Base-by-base conservation (phyloP, 2,113 vertebrate species). In the Leptodactylus fuscus region DNA sequence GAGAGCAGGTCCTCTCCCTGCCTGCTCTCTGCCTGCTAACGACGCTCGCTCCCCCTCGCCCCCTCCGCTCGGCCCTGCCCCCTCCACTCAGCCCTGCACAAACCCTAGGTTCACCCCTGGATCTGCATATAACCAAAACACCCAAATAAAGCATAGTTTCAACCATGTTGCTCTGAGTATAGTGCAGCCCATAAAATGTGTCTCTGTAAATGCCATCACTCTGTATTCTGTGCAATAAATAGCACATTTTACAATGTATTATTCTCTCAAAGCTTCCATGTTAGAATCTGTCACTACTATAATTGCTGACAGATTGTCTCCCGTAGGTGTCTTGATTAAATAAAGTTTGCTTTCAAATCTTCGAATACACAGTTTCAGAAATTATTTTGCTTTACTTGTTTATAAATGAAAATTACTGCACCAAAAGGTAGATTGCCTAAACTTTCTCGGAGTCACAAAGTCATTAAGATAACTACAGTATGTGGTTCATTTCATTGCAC, bases 401-500 rank as follows among this genome's bases (percentile, higher is more conserved):
- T 83, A 46, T 38, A 79, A 82, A 46, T 32, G 20, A 58, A 83
- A 83, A 60, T 53, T 73, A 41, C 49, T 58, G 6, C n/a, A 62
- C 70, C 62, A 74, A 74, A 75, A 32, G 24, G 49, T 75, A 83
- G 24, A 83, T 83, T 83, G 49, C 48, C 32, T 83, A 83, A 83
- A 83, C 67, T 74, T 83, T 83, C 71, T 58, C 20, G 27, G 38
- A 83, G 82, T 73, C 82, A 83, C 82, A 83, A 62, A 83, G 53
- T 73, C 70, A 83, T 75, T 83, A 83, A 75, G 53, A 74, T 75
- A 75, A 75, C 82, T 83, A 75, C 70, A 58, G 70, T 75, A 75
- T 83, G 82, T 58, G 34, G 71, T 83, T 75, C 53, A 83, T 75
- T 83, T 83, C 71, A 48, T 83, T 83, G 53, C 82, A 83, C 53